A percentile compares a stretch with the other conserved stretches of the same genome.
Conservation (phyloP, 1,140 invertebrate species). For the Camponotus vicinus region DNA sequence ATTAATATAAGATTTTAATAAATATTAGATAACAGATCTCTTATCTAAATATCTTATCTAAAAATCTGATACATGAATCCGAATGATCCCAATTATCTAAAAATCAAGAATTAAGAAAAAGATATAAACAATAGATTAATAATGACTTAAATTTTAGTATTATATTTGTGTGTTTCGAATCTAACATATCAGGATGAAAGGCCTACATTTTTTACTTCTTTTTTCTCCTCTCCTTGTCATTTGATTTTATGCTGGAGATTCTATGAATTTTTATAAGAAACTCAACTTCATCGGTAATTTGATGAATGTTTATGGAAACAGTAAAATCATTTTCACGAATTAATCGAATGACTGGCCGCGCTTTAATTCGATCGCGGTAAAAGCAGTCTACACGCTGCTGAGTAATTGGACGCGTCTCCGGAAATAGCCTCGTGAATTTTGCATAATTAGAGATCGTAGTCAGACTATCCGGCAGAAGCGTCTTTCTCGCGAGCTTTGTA, state of each 20-base stretch:
- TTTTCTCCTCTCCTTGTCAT: not conserved
- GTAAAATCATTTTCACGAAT: conserved; percentile 29
- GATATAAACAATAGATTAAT: no score
- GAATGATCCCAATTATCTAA: no score
- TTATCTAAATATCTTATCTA: no score
- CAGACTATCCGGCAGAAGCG: conserved; percentile 32
- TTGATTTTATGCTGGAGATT: not conserved
- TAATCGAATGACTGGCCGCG: conserved; percentile 61
- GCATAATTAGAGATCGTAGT: conserved; percentile 77
- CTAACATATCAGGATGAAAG: no score
- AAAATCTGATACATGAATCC: no score
- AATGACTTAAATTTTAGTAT: no score
- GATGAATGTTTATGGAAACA: conserved; percentile 4
- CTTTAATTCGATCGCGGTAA: conserved; percentile 78
- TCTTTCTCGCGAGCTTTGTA: conserved; percentile 14
- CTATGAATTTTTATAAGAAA: not conserved
- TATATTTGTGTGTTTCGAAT: no score
- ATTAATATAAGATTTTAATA: no score
- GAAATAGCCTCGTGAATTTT: conserved; percentile 80
- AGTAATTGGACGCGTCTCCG: conserved; percentile 72
- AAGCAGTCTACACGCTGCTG: conserved; percentile 30
- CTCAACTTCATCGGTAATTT: not conserved
- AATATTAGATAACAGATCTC: no score
- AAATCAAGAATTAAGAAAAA: no score
- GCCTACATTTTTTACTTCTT: not conserved